Conservation (phyloP, 2,113 vertebrate genomes). For the Camelus bactrianus region DNA sequence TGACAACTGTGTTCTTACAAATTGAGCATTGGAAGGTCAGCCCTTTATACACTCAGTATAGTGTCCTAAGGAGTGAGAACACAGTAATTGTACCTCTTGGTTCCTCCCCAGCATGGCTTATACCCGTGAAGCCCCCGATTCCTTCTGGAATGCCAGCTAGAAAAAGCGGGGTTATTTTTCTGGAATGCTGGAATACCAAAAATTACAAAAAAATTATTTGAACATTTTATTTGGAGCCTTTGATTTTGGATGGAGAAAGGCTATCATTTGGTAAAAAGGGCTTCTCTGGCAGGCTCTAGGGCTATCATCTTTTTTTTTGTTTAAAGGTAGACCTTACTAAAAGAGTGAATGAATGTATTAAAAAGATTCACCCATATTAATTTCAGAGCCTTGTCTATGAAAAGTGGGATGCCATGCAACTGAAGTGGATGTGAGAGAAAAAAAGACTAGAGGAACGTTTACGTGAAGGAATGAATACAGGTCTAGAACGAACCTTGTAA, state of each 20-base stretch:
- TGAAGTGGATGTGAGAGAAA: not conserved
- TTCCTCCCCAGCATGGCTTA: not conserved
- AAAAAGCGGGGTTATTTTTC: constrained; percentile 32
- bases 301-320: not conserved
- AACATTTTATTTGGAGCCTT: constrained; percentile 20
- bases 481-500: not conserved
- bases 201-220: not conserved
- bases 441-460: not conserved
- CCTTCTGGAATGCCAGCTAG: not conserved
- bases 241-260: not conserved
- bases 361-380: not conserved
- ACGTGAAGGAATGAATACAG: not conserved
- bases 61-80: not conserved
- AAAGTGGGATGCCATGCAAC: not conserved
- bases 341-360: not conserved
- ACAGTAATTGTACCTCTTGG: not conserved
- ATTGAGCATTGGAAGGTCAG: not conserved
- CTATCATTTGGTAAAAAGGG: constrained; percentile 8
- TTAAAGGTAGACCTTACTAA: not conserved
- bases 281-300: not conserved
- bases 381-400: not conserved
- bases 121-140: not conserved
- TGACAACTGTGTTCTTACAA: not conserved
- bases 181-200: not conserved
- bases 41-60: not conserved